Evolutionary conservation across 1,140 invertebrate genomes (phyloP).

Genomic region (Coenobita brevimanus): DNA sequence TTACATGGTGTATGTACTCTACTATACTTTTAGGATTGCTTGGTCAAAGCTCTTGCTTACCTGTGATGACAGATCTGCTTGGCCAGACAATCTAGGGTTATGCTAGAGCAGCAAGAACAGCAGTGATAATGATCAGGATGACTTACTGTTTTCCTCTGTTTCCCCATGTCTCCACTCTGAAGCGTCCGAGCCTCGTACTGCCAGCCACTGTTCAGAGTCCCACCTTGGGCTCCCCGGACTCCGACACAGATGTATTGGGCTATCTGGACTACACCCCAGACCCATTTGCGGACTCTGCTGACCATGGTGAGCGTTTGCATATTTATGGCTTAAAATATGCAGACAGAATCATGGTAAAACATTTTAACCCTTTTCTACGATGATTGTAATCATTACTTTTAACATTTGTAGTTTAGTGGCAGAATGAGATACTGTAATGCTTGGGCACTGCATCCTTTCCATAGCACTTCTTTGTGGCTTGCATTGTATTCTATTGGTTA

Average conservation of each 20-base stretch:
- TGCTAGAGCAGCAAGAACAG: too few relatives aligned
- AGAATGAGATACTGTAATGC: not conserved
- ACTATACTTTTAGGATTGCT: too few relatives aligned
- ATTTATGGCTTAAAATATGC: not conserved
- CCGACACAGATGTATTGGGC: slow-evolving; percentile 34
- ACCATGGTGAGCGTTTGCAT: not conserved
- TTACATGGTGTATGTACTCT: too few relatives aligned
- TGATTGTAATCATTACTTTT: not conserved
- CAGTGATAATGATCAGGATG: too few relatives aligned
- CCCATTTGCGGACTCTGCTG: not conserved
- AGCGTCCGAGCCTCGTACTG: slow-evolving; percentile 12
- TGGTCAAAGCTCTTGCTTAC: too few relatives aligned
- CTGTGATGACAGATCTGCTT: too few relatives aligned
- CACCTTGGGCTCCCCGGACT: slow-evolving; percentile 29
- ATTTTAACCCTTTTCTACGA: not conserved
- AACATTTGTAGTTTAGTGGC: not conserved
- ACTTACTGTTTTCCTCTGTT: too few relatives aligned
- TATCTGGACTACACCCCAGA: slow-evolving; percentile 49
- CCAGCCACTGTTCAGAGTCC: slow-evolving; percentile 24
- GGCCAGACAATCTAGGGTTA: too few relatives aligned
- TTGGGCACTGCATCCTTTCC: not conserved
- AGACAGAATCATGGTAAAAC: not conserved
- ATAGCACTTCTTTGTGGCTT: too few relatives aligned
- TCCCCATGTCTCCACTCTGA: not conserved
- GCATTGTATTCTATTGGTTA: too few relatives aligned